Conservation (phyloP, 2,113 vertebrate species). For the Eclectus roratus region DNA sequence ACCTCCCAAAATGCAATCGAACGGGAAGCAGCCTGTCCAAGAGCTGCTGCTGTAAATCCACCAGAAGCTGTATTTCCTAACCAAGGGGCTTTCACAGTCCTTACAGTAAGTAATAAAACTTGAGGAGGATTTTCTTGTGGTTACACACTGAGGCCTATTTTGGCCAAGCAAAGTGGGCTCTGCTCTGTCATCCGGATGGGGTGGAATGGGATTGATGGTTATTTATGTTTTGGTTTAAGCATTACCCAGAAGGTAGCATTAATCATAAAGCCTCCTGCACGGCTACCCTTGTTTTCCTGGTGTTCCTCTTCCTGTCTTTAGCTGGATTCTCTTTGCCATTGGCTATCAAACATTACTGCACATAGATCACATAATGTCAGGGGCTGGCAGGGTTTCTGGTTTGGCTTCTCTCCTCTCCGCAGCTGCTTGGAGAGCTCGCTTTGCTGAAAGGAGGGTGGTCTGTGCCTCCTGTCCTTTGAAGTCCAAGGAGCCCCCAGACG, state of each 20-base stretch:
- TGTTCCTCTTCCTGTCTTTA: background rate
- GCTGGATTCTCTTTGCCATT: background rate
- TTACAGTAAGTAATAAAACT: background rate
- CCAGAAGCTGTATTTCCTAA: background rate
- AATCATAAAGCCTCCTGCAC: conserved; percentile 1
- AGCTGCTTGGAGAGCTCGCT: background rate
- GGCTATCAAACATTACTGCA: background rate
- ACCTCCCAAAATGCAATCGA: rapidly evolving
- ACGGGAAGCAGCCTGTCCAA: rapidly evolving
- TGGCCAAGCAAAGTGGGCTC: background rate
- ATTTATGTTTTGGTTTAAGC: background rate
- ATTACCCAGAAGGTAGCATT: background rate
- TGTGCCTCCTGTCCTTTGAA: background rate
- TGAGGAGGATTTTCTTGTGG: conserved; percentile 15
- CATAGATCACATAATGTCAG: background rate
- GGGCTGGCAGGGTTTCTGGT: background rate
- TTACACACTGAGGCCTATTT: background rate
- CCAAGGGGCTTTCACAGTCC: background rate
- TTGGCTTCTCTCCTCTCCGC: background rate
- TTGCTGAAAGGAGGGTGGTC: background rate
- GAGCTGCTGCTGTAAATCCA: background rate
- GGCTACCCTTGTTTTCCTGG: background rate
- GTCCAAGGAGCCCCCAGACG: background rate
- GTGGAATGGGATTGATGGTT: conserved; percentile 37
- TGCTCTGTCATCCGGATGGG: background rate